Base-by-base conservation (phyloP, 92 coral and sea anemone species). In the Meandrina meandrites region DNA sequence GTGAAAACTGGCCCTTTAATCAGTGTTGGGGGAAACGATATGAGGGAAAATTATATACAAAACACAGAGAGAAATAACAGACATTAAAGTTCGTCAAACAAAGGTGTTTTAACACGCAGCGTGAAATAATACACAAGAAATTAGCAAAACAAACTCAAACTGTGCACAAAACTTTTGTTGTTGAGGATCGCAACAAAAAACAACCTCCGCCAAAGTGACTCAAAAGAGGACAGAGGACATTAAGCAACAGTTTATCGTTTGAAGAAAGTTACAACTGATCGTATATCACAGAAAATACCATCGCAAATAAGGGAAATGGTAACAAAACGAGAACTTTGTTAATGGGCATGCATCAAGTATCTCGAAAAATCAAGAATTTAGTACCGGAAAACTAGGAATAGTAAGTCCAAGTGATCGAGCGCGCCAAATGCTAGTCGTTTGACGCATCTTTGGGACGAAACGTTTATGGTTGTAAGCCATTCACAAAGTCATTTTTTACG, bases 141-240 rank as follows among this genome's bases (percentile, higher is more conserved):
- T 35, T 27, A 66, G 71, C 71, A 36, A 73, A 73, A 73, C 17
- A 73, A 73, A 73, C 37, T 37, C 78, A 36, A 73, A 73, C 78
- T 73, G 78, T 37, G 78, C 27, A 73, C 51, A 36, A 17, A 1
- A 40, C 50, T 19, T 35, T 37, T 73, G 27, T 34, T 8, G 51
- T 68, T 68, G 35, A 17, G 19, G 27, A 21, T 34, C 45, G 12
- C 78, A 73, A 12, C 34, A 28, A 18, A n/a, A 36, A 73, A 32
- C 30, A 73, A 21, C 78, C n/a, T 35, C 14, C 10, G 1, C 19
- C 78, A 34, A n/a, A 73, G 78, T 22, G 28, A 31, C 4, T 17
- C 6, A 9, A 15, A 36, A 30, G 76, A 27, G 35, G 1, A 1
- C 34, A 66, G 34, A 24, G 24, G 16, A 28, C 71, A 66, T 0